Conservation (phyloP, 2,888 invertebrate species). For the Scaptomyza polygonia region DNA sequence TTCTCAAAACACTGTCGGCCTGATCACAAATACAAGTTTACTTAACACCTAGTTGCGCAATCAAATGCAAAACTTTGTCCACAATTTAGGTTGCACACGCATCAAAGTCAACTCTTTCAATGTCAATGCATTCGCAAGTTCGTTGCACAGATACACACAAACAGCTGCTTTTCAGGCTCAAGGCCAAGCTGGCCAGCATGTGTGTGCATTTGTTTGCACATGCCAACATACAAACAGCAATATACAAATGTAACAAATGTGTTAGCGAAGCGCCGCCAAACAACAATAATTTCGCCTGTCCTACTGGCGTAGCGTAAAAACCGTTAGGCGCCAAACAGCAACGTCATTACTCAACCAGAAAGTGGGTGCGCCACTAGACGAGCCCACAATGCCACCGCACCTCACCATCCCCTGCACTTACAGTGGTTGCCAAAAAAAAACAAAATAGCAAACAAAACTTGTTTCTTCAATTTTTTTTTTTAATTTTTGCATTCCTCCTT, state of each 20-base stretch:
- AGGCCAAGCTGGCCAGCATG: conserved; percentile 73
- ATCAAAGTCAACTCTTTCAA: conserved; percentile 71
- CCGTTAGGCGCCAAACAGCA: conserved; percentile 57
- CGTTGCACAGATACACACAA: conserved; percentile 23
- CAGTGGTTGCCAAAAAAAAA: conserved; percentile 6
- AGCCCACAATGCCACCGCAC: conserved; percentile 58
- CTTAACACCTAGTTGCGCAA: conserved; percentile 53
- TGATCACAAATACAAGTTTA: background rate
- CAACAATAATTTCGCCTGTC: conserved; percentile 13
- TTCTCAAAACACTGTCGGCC: background rate
- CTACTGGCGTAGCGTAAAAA: conserved; percentile 26
- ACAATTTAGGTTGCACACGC: conserved; percentile 31
- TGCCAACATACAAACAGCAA: conserved; percentile 15
- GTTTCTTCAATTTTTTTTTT: conserved; percentile 53
- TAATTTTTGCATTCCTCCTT: conserved; percentile 25
- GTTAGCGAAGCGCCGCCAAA: background rate
- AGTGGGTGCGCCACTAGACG: conserved; percentile 64
- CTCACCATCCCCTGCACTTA: background rate
- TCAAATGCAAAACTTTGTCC: conserved; percentile 12
- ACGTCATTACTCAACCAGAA: conserved; percentile 58
- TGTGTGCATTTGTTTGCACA: conserved; percentile 41
- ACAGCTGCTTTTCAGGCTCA: conserved; percentile 41
- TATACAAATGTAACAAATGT: conserved; percentile 6
- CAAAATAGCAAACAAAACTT: conserved; percentile 47
- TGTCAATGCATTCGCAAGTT: conserved; percentile 70